Evolutionary conservation across 1,140 invertebrate species (phyloP), one percentile per base, ranked within the genome.

Genomic region (Drosophila ficusphila): DNA sequence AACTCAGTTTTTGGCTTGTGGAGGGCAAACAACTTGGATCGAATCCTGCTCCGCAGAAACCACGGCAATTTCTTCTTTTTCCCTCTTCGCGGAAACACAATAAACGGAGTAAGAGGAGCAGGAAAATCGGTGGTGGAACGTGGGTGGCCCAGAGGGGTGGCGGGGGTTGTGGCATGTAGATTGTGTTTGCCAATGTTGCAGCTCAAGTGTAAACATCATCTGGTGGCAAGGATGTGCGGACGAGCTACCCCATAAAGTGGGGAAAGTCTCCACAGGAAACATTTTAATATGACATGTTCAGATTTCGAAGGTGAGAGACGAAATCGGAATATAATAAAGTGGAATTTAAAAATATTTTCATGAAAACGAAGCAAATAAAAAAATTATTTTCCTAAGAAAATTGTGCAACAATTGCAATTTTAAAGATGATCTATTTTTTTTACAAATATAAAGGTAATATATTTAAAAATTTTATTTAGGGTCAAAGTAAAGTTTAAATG

Each of bases 171-270:
- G 68, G 18, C 42, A 58, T 51, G 68, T 31, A 75, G 48, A 48
- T 60, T 61, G 57, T 64, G 64, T 69, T 61, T 69, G 75, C 42
- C 44, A 58, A 41, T 38, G 68, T 53, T 86, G 76, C 82, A 85
- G 72, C 82, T 86, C 72, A 76, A 85, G 61, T 81, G 81, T 86
- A 86, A 85, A 86, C 81, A 86, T 86, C 79, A 86, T 79, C 71
- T 71, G 61, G 68, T 34, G 36, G 54, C 51, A 57, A 64, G 52
- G 54, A 67, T 67, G 42, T 58, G 72, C 25, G 56, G 60, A 25
- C 21, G 38, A 31, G 11, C 21, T 62, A 5, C 18, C 7, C 21
- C 54, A 19, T 39, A 36, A 61, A 42, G 29, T 2, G 12, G 16
- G 34, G 27, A 27, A 46, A 19, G 6, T 7, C 27, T 38, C 23